Evolutionary conservation across 2,797 vertebrate genomes (phyloP).

Genomic region (Clarias laeviceps): DNA sequence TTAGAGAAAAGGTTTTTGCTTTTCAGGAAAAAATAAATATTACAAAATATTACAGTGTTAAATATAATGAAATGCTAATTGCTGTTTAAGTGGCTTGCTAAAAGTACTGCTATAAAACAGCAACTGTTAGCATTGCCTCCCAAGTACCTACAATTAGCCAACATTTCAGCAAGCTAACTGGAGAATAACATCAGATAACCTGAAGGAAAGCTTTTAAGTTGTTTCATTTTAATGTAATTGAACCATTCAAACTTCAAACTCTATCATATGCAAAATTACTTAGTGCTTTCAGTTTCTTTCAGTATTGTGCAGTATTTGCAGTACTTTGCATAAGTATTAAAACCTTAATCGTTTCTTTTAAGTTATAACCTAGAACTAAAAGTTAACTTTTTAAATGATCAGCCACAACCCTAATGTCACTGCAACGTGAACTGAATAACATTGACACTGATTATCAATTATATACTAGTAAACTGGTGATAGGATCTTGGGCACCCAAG

Average conservation of each 20-base stretch:
- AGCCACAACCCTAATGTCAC: too few species aligned
- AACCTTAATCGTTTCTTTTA: neutral
- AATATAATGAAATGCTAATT: neutral
- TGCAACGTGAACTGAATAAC: too few species aligned
- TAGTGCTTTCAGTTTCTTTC: neutral
- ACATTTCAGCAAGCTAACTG: neutral
- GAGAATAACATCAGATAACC: neutral
- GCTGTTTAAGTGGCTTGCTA: neutral
- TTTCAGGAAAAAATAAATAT: neutral
- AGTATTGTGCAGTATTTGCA: neutral
- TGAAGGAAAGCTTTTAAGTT: neutral
- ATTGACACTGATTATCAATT: too few species aligned
- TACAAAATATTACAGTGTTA: neutral
- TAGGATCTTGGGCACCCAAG: too few species aligned
- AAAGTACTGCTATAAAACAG: neutral
- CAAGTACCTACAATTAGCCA: neutral
- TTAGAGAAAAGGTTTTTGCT: too few species aligned
- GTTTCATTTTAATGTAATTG: neutral
- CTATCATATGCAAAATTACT: neutral
- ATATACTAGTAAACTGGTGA: too few species aligned
- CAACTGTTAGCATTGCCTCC: neutral
- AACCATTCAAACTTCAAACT: neutral
- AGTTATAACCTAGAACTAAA: neutral
- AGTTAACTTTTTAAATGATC: neutral
- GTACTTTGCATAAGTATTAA: neutral